phyloP scores from a whole-genome alignment of 2,113 vertebrate species.

The Struthidea cinerea region DNA sequence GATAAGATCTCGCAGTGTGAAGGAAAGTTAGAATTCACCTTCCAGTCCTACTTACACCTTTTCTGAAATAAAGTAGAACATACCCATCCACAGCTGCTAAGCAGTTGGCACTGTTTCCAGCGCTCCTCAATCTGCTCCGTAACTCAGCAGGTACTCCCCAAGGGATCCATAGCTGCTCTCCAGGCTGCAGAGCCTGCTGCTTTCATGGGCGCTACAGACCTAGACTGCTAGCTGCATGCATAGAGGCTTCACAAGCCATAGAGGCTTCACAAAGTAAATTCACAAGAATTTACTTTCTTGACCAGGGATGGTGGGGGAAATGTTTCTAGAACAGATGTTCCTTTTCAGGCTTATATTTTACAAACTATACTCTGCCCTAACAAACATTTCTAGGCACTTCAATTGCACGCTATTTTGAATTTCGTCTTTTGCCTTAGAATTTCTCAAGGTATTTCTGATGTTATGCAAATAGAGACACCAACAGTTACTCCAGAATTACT shows the following conservation, averaged over 20 bases:
- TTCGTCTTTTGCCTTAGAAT: neutral
- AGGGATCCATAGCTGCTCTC: neutral
- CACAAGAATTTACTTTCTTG: neutral
- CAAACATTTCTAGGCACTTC: neutral
- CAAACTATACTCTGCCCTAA: neutral
- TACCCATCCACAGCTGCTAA: neutral
- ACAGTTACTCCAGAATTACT: neutral
- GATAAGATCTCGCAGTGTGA: neutral
- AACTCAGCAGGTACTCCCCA: neutral
- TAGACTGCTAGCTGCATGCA: neutral
- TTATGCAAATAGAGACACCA: neutral
- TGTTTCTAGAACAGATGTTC: neutral
- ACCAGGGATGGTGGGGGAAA: rapidly evolving
- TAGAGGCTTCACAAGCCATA: neutral
- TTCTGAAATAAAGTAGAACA: neutral
- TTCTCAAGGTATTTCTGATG: neutral
- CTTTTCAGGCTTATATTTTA: neutral
- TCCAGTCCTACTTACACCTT: neutral
- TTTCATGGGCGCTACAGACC: neutral
- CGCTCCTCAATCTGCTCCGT: rapidly evolving
- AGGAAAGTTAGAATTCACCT: neutral
- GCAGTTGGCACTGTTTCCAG: neutral
- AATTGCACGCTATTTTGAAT: neutral
- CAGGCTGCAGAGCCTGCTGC: neutral
- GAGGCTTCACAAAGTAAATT: neutral